A percentile compares a stretch with the other conserved stretches of the same genome.
These are phyloP conservation scores for Thalassarche chlororhynchos DNA, from an alignment of 2,113 vertebrate genomes.

Conservation along the genomic window DNA sequence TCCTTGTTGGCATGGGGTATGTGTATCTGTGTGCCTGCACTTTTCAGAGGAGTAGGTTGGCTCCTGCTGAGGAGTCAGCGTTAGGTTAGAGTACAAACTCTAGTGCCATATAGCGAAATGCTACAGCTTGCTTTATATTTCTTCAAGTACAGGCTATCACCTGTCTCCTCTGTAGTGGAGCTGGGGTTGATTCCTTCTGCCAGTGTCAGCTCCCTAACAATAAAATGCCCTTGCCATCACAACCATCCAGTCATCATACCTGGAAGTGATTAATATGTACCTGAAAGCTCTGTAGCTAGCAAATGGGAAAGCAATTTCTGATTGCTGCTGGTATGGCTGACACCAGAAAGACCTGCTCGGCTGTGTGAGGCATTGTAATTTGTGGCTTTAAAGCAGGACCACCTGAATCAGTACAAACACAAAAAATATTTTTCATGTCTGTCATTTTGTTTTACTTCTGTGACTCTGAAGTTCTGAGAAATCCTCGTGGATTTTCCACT, in stretches of 20 bases:
- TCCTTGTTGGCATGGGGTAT: neutral
- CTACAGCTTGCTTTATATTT: neutral
- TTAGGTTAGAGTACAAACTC: neutral
- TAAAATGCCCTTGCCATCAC: neutral
- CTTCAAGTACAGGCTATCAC: neutral
- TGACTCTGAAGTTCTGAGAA: conserved; percentile 7
- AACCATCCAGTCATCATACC: neutral
- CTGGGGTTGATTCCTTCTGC: neutral
- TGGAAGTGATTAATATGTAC: neutral
- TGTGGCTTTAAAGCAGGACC: neutral
- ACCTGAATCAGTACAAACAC: neutral
- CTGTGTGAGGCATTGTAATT: neutral
- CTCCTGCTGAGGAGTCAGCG: neutral
- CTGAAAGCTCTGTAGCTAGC: neutral
- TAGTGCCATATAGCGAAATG: neutral
- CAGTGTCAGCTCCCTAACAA: neutral
- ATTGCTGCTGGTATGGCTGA: neutral
- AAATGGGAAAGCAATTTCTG: neutral
- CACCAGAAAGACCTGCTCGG: neutral
- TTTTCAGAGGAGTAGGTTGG: neutral
- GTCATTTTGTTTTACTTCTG: neutral
- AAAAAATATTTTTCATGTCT: neutral
- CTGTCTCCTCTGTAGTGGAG: neutral
- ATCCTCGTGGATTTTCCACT: neutral
- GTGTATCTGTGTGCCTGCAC: no score